phyloP scores from a whole-genome alignment of 2,113 vertebrate species.

The Rallus limicola region DNA sequence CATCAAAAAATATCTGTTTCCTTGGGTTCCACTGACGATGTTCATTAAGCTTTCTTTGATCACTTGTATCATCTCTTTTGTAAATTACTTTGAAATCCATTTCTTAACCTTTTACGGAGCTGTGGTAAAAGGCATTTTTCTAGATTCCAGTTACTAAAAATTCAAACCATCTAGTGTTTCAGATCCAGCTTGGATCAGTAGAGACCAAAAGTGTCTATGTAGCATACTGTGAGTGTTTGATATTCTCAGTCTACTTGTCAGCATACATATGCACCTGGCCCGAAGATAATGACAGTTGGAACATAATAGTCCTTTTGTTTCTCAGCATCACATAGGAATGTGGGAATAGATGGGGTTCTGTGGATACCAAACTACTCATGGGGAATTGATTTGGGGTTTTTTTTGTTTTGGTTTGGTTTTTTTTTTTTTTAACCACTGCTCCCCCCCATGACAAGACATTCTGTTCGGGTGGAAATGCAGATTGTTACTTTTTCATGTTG shows the following conservation, averaged over 20 bases:
- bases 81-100: not conserved
- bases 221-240: not conserved
- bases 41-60: not conserved
- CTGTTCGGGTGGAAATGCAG: not conserved
- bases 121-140: not conserved
- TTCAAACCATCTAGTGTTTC: not conserved
- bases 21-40: not conserved
- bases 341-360: not conserved
- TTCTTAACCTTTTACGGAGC: not conserved
- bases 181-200: not conserved
- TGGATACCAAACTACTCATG: not conserved
- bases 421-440: not conserved
- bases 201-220: not conserved
- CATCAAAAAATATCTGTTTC: not conserved
- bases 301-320: not conserved
- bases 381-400: not conserved
- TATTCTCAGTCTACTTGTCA: not conserved
- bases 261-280: not conserved
- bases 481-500: not conserved
- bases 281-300: not conserved
- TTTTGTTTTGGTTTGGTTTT: not conserved
- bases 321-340: not conserved
- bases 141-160: not conserved
- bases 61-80: not conserved
- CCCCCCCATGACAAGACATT: not conserved